Base-by-base conservation (phyloP, 2,113 vertebrate genomes). In the Steatornis caripensis region DNA sequence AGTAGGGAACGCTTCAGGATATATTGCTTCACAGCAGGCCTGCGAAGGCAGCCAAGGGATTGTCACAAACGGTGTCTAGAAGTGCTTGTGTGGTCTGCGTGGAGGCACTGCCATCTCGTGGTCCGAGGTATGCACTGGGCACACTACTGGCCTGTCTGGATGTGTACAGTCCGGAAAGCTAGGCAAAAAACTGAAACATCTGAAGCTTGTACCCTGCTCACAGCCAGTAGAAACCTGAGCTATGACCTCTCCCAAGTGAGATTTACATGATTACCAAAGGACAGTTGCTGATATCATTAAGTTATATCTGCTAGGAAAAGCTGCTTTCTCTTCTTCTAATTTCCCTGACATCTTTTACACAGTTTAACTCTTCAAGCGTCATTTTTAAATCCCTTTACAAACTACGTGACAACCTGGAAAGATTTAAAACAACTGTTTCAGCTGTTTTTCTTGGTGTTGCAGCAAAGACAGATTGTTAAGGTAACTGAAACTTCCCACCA, bases 41-140 rank as follows among this genome's bases (percentile, higher is more conserved):
- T 14, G 48, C 0, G 4, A 36, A 55, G 2, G 29, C 24, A 60
- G 30, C 9, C 18, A 4, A 18, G 9, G 5, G 6, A 0, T 12
- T 10, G 11, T 24, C 37, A 6, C 12, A 7, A n/a, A 11, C 2
- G 0, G 2, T 2, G 16, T 14, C 45, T 0, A 4, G 16, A n/a
- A 19, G 49, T 0, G 20, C 27, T 22, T 22, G 22, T 0, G 20
- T 1, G 7, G 12, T 46, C 37, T 5, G n/a, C 15, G 54, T 6
- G 80, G 10, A 71, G 64, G 41, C 78, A 89, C 93, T 93, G 93
- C 95, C 94, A 92, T 32, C 95, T 95, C 36, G 51, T 94, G 94
- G 94, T 72, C 26, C 2, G 0, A 9, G 10, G 15, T 7, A 43
- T 23, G 43, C 2, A 45, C 55, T 36, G 70, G 51, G 9, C 13